Conservation (phyloP, 2,888 invertebrate genomes). For the Neoaliturus tenellus region DNA sequence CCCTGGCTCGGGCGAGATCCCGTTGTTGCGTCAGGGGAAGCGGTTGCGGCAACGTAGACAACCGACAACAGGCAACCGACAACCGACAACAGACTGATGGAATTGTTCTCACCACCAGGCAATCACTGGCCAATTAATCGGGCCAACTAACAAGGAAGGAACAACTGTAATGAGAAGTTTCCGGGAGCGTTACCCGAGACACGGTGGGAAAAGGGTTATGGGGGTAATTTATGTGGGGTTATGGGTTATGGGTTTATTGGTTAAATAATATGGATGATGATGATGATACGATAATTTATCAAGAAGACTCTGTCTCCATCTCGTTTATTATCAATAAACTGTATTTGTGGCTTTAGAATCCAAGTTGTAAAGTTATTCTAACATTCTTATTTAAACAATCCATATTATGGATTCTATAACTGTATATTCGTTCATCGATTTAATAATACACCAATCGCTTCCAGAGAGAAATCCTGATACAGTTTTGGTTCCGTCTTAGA, state of each 20-base stretch:
- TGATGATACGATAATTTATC: too few relatives aligned
- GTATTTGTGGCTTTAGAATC: too few relatives aligned
- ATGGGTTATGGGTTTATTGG: background rate
- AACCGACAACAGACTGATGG: background rate
- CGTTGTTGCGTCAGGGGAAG: constrained; percentile 42
- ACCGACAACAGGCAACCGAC: background rate
- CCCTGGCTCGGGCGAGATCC: background rate
- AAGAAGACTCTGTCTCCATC: too few relatives aligned
- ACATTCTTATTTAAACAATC: too few relatives aligned
- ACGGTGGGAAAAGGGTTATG: background rate
- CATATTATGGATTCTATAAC: too few relatives aligned
- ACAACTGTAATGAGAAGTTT: background rate
- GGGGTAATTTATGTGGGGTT: background rate
- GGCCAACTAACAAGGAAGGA: constrained; percentile 20
- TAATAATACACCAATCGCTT: too few relatives aligned
- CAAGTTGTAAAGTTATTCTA: too few relatives aligned
- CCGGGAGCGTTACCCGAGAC: background rate
- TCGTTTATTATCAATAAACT: too few relatives aligned
- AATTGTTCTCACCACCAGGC: constrained; percentile 24
- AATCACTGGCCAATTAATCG: constrained; percentile 37
- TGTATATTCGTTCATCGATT: too few relatives aligned
- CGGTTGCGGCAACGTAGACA: background rate
- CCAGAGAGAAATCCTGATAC: too few relatives aligned
- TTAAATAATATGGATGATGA: background rate
- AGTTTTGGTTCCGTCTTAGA: too few relatives aligned